Evolutionary conservation across 2,888 invertebrate genomes (phyloP).

Genomic region (Gasteruption jaculator): DNA sequence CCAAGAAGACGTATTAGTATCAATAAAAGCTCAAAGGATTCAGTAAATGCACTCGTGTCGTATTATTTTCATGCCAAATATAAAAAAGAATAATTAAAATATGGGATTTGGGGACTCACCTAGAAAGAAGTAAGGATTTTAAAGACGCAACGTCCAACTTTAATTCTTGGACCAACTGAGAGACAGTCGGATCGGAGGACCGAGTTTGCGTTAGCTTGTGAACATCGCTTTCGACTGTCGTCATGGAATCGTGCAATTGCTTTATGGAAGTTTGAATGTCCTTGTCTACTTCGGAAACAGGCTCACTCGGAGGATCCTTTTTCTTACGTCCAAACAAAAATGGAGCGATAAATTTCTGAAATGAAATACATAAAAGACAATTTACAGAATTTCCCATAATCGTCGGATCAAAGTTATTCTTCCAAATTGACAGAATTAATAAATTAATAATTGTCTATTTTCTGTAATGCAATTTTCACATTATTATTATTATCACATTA

Average conservation of each 20-base stretch:
- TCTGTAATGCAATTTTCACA: constrained; percentile 12
- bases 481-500: constrained; percentile 12
- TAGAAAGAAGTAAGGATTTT: constrained; percentile 45
- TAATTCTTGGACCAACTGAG: constrained; percentile 45
- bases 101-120: constrained; percentile 32
- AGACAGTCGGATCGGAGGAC: constrained; percentile 38
- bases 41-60: no score
- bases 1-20: no score
- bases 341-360: constrained; percentile 62
- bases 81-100: constrained; percentile 12
- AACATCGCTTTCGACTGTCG: constrained; percentile 64
- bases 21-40: no score
- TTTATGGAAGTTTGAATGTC: constrained; percentile 59
- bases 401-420: no score
- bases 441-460: not conserved
- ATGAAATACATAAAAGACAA: constrained; percentile 15
- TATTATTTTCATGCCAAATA: constrained; percentile 1
- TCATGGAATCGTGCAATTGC: constrained; percentile 63
- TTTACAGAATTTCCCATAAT: no score
- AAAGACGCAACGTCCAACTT: constrained; percentile 48
- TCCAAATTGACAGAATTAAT: no score
- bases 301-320: constrained; percentile 64
- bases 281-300: constrained; percentile 64
- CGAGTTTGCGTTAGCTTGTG: constrained; percentile 48
- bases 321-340: constrained; percentile 66